A percentile compares a stretch with the other conserved stretches of the same genome.
phyloP scores from a whole-genome alignment of 2,113 vertebrate genomes.

The Pseudopodoces humilis region DNA sequence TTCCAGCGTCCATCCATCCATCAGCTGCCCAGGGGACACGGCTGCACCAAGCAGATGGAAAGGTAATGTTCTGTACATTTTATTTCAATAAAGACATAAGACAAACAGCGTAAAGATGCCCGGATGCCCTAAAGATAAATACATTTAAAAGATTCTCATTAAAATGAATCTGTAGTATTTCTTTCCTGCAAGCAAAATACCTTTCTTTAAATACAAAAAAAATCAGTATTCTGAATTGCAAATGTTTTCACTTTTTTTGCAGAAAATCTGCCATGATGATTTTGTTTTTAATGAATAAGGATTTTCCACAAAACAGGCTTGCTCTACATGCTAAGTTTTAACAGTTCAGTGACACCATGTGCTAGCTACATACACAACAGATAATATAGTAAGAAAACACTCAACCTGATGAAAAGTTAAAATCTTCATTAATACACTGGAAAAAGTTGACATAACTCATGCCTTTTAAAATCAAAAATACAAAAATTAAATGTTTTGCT shows the following conservation, averaged over 20 bases:
- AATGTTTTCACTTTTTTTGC: slow-evolving; percentile 78
- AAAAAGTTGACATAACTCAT: slow-evolving; percentile 98
- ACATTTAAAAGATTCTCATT: slow-evolving; percentile 88
- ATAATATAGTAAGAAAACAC: slow-evolving; percentile 92
- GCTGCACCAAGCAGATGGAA: slow-evolving; percentile 76
- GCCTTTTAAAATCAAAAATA: slow-evolving; percentile 98
- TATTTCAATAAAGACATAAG: slow-evolving; percentile 92
- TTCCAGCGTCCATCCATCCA: slow-evolving; percentile 7
- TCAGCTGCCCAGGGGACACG: slow-evolving; percentile 70
- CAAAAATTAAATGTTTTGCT: slow-evolving; percentile 92
- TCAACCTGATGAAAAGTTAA: slow-evolving; percentile 96
- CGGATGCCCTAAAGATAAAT: slow-evolving; percentile 91
- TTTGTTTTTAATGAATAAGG: slow-evolving; percentile 85
- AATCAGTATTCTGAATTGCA: slow-evolving; percentile 81
- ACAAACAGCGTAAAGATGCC: slow-evolving; percentile 88
- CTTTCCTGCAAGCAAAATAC: slow-evolving; percentile 91
- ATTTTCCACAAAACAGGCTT: slow-evolving; percentile 92
- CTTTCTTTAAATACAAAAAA: slow-evolving; percentile 84
- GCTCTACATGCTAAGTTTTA: slow-evolving; percentile 92
- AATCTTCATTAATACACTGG: slow-evolving; percentile 99
- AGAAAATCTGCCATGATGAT: slow-evolving; percentile 91
- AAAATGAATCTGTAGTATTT: slow-evolving; percentile 88
- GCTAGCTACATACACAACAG: slow-evolving; percentile 92
- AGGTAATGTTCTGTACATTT: slow-evolving; percentile 92
- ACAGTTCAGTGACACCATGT: slow-evolving; percentile 92